Base-by-base conservation (phyloP, 2,888 invertebrate species). In the Oeneis ivallda region DNA sequence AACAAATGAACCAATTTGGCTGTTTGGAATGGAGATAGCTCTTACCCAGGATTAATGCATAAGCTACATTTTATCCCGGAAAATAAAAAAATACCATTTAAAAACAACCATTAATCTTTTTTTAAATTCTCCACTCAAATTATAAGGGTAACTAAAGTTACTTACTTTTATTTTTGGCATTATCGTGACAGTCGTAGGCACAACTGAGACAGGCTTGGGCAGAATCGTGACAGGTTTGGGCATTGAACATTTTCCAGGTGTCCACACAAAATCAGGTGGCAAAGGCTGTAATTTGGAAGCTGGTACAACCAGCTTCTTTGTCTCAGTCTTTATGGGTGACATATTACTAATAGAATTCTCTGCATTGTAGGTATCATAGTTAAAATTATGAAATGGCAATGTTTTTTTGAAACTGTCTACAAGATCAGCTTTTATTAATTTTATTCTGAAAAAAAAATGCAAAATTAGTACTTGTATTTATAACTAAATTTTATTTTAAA, bases 211-310 rank as follows among this genome's bases (percentile, higher is more conserved):
- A 13, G 49, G 11, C 26, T 50, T 50, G 49, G 49, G 47, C 47
- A 17, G 17, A 47, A 52, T 47, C 15, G 11, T 13, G 26, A 26
- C 49, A 50, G 19, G 19, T 13, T 13, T 50, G 3, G 49, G 17
- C 15, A 49, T 45, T 7, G 56, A n/a, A 62, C 66, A 53, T 32
- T 60, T 64, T 0, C 60, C 67, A 13, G 62, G 26, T 13, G 60
- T 58, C 13, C 69, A 43, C 9, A 72, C 75, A 41, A 83, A 86
- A 65, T 87, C 84, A 0, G 89, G 78, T 0, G 92, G 89, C 43
- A 92, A 58, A 0, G 92, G 89, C 17, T 85, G 84, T 9, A 92
- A 67, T 66, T 91, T 91, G 0, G 90, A 89, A 0, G 87, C 87
- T n/a, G 90, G 86, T 62, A 91, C 71, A 45, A 90, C 86, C 3